Conservation (phyloP, 2,113 vertebrate species). For the Rhegmatorhina hoffmannsi region DNA sequence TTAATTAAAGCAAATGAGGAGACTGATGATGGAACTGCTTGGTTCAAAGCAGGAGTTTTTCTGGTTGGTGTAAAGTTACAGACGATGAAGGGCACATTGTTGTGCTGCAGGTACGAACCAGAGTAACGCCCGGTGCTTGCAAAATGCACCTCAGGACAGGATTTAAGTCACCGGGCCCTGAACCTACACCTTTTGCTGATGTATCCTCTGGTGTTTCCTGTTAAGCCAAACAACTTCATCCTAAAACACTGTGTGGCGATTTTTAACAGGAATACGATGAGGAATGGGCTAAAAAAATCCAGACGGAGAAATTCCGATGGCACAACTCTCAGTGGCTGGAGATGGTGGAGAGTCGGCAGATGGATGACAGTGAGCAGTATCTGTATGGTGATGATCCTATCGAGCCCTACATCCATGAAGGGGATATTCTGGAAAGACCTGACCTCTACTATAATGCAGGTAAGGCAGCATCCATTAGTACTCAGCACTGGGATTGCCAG, state of each 20-base stretch:
- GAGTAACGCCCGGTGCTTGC: not conserved
- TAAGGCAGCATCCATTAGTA: conserved; percentile 7
- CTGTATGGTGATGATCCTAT: conserved; percentile 82
- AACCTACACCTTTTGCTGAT: not conserved
- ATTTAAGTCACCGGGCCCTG: not conserved
- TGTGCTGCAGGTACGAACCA: not conserved
- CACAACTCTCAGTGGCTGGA: conserved; percentile 97
- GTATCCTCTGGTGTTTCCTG: not conserved
- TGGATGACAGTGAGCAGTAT: conserved; percentile 87
- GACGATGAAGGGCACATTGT: not conserved
- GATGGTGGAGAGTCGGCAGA: conserved; percentile 89
- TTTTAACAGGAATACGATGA: conserved; percentile 87
- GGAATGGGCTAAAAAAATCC: conserved; percentile 91
- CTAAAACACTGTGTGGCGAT: not conserved
- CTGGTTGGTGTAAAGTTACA: not conserved
- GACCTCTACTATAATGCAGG: conserved; percentile 90
- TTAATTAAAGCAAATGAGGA: not conserved
- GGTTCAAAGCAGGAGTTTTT: not conserved
- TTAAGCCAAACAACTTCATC: not conserved
- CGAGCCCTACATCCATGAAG: conserved; percentile 84
- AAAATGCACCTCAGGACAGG: not conserved
- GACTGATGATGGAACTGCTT: not conserved
- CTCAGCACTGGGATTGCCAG: not conserved
- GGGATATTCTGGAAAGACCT: conserved; percentile 86
- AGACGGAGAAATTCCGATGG: conserved; percentile 91